These are phyloP conservation scores for Phacellophora camtschatica DNA, from an alignment of 30 jellyfish, hydroid and myxozoan species.

Conservation along the genomic window DNA sequence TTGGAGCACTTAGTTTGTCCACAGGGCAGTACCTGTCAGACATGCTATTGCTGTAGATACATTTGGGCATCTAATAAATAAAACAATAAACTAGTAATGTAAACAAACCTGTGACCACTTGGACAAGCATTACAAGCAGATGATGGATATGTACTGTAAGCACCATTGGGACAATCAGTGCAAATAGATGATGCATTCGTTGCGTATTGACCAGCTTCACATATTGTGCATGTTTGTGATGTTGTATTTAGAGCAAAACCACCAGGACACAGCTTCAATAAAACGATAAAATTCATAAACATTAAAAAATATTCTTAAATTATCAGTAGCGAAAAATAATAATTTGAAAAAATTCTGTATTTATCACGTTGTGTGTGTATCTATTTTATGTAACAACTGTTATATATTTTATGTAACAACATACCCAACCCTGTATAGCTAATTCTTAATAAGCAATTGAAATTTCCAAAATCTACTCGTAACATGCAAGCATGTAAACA, in stretches of 20 bases:
- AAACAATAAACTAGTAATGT: neutral
- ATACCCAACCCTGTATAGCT: no score
- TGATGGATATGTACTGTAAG: constrained; percentile 73
- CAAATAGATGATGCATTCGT: constrained; percentile 76
- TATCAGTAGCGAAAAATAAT: no score
- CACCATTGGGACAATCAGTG: constrained; percentile 75
- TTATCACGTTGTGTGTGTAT: neutral
- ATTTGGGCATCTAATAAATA: neutral
- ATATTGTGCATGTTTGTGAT: constrained; percentile 67
- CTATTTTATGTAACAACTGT: neutral
- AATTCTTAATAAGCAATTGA: no score
- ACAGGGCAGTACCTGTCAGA: constrained; percentile 1
- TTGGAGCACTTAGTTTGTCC: constrained; percentile 59
- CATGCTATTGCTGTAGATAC: neutral
- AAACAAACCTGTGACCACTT: constrained; percentile 38
- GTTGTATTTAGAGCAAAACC: constrained; percentile 70
- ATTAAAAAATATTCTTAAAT: no score
- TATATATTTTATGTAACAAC: neutral
- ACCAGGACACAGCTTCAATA: constrained; percentile 78
- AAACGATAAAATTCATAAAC: neutral
- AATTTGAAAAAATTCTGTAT: neutral
- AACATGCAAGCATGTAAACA: no score
- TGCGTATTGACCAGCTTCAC: constrained; percentile 85
- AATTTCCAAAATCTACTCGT: no score
- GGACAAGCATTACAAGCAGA: constrained; percentile 77